Evolutionary conservation across 1,140 invertebrate genomes (phyloP), one percentile per base, ranked within the genome.

Genomic region (Artemia franciscana): DNA sequence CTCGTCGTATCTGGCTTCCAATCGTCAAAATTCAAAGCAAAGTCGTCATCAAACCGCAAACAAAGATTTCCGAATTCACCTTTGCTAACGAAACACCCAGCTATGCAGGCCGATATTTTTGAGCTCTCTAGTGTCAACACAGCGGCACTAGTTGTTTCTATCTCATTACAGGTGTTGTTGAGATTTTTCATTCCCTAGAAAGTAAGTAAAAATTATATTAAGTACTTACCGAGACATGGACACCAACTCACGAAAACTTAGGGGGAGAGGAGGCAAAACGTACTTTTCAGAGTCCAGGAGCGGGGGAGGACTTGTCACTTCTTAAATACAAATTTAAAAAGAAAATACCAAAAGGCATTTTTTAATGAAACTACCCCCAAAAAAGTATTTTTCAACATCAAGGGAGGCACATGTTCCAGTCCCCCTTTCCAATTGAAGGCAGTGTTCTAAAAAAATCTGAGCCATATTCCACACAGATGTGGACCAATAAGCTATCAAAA

Each of bases 61-160:
- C 91, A 95, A 9, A 96, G 77, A 4, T 88, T 89, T 66, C 83
- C 79, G 72, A 91, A 88, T 60, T 39, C 65, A 18, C 79, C 84
- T 70, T 86, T 89, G 69, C 84, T 87, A 18, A 86, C 84, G 15
- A 86, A 72, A 28, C 82, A 84, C 2, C 83, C 88, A 65, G 82
- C 85, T 69, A 84, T 87, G 71, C 87, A 88, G 5, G 86, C 86
- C 5, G 89, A 91, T 67, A 96, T 93, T 69, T 86, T 88, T 3
- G 91, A 95, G 71, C 84, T 91, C 73, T 95, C 90, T 64, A 98
- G 75, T 0, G 92, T 97, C 23, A 96, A 82, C 4, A 96, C 91
- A 58, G 96, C 84, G 60, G 91, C 91, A 60, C 87, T 87, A 62
- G 88, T 82, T 0, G 82, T 83, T 69, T 91, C 88, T 30, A 80